These are phyloP conservation scores for Harpalus rufipes DNA, from an alignment of 2,888 invertebrate species.

Conservation along the genomic window DNA sequence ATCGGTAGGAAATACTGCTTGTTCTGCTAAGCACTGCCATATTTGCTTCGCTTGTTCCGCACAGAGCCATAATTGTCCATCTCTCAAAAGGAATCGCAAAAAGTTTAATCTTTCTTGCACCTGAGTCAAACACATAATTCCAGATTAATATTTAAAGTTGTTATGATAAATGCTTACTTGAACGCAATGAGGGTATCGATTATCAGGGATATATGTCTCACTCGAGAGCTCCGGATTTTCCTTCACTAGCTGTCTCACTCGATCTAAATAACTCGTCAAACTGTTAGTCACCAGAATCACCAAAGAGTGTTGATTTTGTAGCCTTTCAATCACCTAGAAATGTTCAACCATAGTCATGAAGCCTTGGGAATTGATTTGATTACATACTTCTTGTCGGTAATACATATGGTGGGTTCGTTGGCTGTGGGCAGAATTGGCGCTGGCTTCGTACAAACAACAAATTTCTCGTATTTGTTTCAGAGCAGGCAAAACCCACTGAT, in stretches of 20 bases:
- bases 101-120: conserved; percentile 96
- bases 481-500: conserved; percentile 96
- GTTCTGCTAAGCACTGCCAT: conserved; percentile 97
- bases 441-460: conserved; percentile 94
- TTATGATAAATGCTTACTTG: conserved; percentile 79
- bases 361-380: conserved; percentile 1
- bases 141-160: conserved; percentile 20
- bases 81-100: conserved; percentile 91
- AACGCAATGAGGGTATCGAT: conserved; percentile 92
- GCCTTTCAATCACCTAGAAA: conserved; percentile 86
- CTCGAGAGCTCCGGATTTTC: conserved; percentile 89
- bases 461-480: conserved; percentile 97
- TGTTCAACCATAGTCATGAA: conserved; percentile 73
- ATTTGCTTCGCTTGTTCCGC: conserved; percentile 98
- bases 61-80: conserved; percentile 97
- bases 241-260: conserved; percentile 84
- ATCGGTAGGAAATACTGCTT: conserved; percentile 94
- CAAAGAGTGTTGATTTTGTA: conserved; percentile 94
- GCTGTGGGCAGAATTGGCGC: conserved; percentile 80
- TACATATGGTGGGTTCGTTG: conserved; percentile 81
- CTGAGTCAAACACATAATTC: conserved; percentile 78
- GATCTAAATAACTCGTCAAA: conserved; percentile 93
- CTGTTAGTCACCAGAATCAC: conserved; percentile 97
- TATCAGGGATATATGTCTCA: conserved; percentile 88
- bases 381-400: conserved; percentile 78